Base-by-base conservation (phyloP, 2,797 vertebrate species). In the Tapera naevia region DNA sequence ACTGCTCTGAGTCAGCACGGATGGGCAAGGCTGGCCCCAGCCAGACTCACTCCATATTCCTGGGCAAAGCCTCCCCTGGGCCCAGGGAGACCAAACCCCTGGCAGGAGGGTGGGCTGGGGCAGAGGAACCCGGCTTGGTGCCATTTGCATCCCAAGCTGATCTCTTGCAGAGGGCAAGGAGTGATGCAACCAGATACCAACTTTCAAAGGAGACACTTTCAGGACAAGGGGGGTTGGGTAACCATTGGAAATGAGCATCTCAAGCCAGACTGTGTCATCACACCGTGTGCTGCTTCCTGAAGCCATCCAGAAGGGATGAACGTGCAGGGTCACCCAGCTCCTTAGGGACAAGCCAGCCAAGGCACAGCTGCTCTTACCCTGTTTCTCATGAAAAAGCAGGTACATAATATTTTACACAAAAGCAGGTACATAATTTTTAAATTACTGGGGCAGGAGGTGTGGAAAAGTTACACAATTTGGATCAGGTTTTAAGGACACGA, bases 261-360 rank as follows among this genome's bases (percentile, higher is more conserved):
- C 1, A 1, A 35, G 21, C 18, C 79, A 66, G 51, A 27, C n/a
- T 32, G 18, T 30, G 41, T 58, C 66, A 30, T 24, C 72, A 37
- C 23, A 8, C 53, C 35, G 2, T 0, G 10, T 7, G 33, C 64
- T 58, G 64, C 57, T 58, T 75, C 71, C 71, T 64, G 43, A 46
- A 46, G 64, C 39, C 37, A 7, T 53, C 39, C 71, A 3, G 1
- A 56, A 54, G 60, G 71, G 11, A 30, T 10, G 32, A 37, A 2
- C 10, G 2, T 0, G 0, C 27, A 69, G 30, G 8, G 25, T 18
- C 5, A 1, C 43, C 17, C 62, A 28, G 32, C 45, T 48, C 9
- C 62, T 14, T 10, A 3, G 23, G 61, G 22, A 54, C 15, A 21
- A 50, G 15, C 25, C 46, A 53, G 41, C n/a, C 61, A 41, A 53